Conservation (phyloP, 2,888 invertebrate species). For the Byasa hedistus region DNA sequence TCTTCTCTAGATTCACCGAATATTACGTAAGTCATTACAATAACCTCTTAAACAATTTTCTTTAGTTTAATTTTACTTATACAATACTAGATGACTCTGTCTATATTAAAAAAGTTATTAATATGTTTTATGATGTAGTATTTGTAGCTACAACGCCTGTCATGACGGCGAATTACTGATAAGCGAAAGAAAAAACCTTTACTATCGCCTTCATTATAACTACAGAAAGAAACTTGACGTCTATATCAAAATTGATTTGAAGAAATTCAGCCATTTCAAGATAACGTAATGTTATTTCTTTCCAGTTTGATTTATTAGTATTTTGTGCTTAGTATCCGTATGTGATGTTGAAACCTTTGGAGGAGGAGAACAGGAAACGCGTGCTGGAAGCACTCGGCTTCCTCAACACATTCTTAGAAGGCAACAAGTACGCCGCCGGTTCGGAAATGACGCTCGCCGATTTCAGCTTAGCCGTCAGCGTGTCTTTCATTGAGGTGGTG, state of each 20-base stretch:
- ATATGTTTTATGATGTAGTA: not conserved
- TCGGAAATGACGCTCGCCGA: conserved; percentile 85
- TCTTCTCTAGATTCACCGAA: conserved; percentile 82
- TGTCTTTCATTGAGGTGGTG: conserved; percentile 14
- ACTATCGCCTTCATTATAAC: not conserved
- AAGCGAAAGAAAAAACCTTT: not conserved
- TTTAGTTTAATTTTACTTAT: not conserved
- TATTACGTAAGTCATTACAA: conserved; percentile 80
- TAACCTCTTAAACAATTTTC: not conserved
- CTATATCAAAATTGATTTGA: not conserved
- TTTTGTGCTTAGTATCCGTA: conserved; percentile 75
- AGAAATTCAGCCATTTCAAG: not conserved
- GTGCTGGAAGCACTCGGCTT: conserved; percentile 80
- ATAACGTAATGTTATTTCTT: too few relatives aligned
- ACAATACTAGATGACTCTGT: not conserved
- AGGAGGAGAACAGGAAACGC: conserved; percentile 82
- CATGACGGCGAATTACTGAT: too few relatives aligned
- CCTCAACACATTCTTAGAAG: conserved; percentile 81
- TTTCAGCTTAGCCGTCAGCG: conserved; percentile 36
- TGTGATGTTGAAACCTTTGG: conserved; percentile 75
- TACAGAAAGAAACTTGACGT: not conserved
- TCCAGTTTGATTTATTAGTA: too few relatives aligned
- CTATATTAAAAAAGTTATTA: not conserved
- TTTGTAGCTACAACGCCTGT: too few relatives aligned
- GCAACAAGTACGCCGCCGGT: conserved; percentile 82